A percentile compares a stretch with the other conserved stretches of the same genome.
phyloP scores from a whole-genome alignment of 2,797 vertebrate species.

The Enteromius argenteus region DNA sequence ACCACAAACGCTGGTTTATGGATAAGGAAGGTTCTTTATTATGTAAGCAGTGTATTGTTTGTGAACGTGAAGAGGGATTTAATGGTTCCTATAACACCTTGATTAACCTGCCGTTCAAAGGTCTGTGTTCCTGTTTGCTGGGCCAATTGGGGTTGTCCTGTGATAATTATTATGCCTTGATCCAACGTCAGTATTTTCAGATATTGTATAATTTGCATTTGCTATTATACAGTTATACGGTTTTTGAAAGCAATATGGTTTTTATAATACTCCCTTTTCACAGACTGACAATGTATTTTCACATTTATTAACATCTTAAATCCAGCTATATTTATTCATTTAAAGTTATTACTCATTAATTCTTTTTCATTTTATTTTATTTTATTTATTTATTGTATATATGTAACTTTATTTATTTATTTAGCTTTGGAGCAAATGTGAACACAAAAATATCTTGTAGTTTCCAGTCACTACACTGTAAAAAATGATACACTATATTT shows the following conservation, averaged over 20 bases:
- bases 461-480: too few species aligned
- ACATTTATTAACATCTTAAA: too few species aligned
- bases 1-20: neutral
- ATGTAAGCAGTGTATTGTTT: constrained; percentile 32
- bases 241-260: neutral
- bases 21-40: neutral
- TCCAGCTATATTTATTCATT: too few species aligned
- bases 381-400: too few species aligned
- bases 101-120: constrained; percentile 23
- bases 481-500: too few species aligned
- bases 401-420: too few species aligned
- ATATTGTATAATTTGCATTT: neutral
- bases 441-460: too few species aligned
- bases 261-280: neutral
- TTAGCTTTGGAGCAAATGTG: too few species aligned
- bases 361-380: too few species aligned
- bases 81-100: neutral
- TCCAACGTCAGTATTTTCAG: neutral
- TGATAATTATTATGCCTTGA: constrained; percentile 35
- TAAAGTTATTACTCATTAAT: too few species aligned
- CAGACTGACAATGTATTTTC: too few species aligned
- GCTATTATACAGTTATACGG: neutral
- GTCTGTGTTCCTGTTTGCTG: constrained; percentile 25
- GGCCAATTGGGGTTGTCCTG: constrained; percentile 34
- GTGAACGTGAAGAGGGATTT: constrained; percentile 16